A percentile compares a stretch with the other conserved stretches of the same genome.
These are phyloP conservation scores for Rhyacichthys aspro DNA, from an alignment of 2,797 vertebrate species.

Conservation along the genomic window DNA sequence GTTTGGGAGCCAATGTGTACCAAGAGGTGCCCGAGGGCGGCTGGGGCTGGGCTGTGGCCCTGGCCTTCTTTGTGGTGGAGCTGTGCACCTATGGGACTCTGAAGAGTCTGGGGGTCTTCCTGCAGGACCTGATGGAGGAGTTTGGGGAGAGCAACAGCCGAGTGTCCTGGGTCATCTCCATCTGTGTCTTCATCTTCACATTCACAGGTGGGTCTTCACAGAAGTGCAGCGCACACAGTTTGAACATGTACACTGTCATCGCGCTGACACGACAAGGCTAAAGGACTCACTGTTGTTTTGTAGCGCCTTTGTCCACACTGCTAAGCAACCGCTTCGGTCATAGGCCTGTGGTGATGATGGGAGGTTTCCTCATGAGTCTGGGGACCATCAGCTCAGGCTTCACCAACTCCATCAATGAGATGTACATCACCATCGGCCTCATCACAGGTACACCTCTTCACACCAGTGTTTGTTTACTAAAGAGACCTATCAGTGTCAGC, in stretches of 20 bases:
- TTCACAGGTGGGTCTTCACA: conserved; percentile 86
- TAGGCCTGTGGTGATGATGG: conserved; percentile 87
- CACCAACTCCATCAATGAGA: conserved; percentile 82
- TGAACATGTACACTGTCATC: too few species aligned
- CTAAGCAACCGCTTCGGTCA: conserved; percentile 88
- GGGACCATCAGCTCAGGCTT: conserved; percentile 88
- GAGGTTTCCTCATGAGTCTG: conserved; percentile 86
- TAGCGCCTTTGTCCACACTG: conserved; percentile 89
- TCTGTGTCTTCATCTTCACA: conserved; percentile 90
- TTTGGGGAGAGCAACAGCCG: conserved; percentile 91
- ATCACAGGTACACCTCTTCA: conserved; percentile 82
- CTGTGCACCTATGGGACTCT: conserved; percentile 91
- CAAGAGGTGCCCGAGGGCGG: conserved; percentile 89
- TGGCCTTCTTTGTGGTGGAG: conserved; percentile 90
- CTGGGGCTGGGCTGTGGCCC: conserved; percentile 93
- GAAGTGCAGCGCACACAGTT: too few species aligned
- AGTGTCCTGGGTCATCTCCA: conserved; percentile 94
- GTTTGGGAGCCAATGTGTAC: conserved; percentile 85
- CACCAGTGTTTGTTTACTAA: neutral
- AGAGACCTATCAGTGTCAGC: too few species aligned
- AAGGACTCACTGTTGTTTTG: neutral
- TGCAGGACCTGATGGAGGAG: conserved; percentile 89
- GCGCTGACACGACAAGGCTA: too few species aligned
- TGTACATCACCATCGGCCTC: conserved; percentile 89
- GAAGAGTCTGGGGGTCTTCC: conserved; percentile 93